Conservation (phyloP, 2,113 vertebrate genomes). For the Mesembrinibis cayennensis region DNA sequence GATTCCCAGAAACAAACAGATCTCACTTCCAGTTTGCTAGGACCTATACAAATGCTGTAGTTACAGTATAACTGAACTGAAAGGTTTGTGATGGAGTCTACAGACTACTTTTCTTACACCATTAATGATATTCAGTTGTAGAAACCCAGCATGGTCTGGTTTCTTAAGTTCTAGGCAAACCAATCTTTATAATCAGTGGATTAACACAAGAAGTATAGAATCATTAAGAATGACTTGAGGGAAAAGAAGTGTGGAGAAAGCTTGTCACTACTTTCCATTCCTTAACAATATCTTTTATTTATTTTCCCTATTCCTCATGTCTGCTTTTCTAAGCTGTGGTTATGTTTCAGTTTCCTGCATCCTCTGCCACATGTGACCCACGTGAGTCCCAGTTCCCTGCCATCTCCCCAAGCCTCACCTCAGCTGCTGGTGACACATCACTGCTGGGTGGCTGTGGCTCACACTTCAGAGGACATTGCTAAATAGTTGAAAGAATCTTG, state of each 20-base stretch:
- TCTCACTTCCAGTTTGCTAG: neutral
- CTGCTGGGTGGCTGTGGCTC: neutral
- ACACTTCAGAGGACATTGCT: neutral
- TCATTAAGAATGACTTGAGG: neutral
- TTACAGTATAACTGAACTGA: neutral
- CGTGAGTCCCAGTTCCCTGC: accelerated
- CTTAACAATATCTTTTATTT: neutral
- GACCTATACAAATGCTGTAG: neutral
- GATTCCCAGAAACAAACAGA: neutral
- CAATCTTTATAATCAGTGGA: neutral
- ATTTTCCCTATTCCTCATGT: neutral
- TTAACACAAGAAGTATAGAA: neutral
- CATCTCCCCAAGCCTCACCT: neutral
- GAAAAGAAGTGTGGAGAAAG: neutral
- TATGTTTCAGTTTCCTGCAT: neutral
- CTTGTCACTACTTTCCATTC: neutral
- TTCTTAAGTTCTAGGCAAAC: neutral
- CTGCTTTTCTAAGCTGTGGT: neutral
- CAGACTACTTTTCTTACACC: neutral
- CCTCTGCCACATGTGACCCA: neutral
- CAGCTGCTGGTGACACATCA: neutral
- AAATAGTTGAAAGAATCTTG: neutral
- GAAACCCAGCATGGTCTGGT: neutral
- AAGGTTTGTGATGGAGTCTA: neutral
- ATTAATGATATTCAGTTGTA: neutral